Conservation (phyloP, 1,140 invertebrate species). For the Drosophila nebulosa region DNA sequence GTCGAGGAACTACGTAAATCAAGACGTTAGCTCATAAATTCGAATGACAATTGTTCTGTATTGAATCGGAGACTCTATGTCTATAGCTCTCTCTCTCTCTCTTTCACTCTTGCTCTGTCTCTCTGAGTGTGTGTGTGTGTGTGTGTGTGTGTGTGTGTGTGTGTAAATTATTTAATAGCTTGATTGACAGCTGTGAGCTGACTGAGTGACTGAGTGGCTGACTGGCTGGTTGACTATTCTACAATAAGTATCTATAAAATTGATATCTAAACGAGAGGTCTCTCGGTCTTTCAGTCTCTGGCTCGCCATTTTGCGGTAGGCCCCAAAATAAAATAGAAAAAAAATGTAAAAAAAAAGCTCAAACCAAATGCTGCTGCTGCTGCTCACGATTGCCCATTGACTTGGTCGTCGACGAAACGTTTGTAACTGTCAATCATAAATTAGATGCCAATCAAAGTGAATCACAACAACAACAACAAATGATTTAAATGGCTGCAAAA, state of each 20-base stretch:
- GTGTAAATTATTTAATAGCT: constrained; percentile 42
- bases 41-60: constrained; percentile 4
- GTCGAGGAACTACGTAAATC: constrained; percentile 42
- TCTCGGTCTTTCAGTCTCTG: too few relatives aligned
- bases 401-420: constrained; percentile 37
- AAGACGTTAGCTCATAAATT: constrained; percentile 54
- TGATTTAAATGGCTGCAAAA: constrained; percentile 59
- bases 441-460: constrained; percentile 73
- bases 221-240: not conserved
- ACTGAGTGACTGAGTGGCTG: not conserved
- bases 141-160: constrained; percentile 12
- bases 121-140: constrained; percentile 4
- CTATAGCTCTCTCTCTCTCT: not conserved
- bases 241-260: not conserved
- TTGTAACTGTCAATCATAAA: constrained; percentile 77
- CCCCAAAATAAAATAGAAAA: not conserved
- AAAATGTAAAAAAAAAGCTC: not conserved
- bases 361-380: constrained; percentile 36
- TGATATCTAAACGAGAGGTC: constrained; percentile 41
- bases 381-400: constrained; percentile 14
- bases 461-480: constrained; percentile 51
- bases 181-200: constrained; percentile 44
- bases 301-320: constrained; percentile 27
- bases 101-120: not conserved
- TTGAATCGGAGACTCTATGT: not conserved